Evolutionary conservation across 2,797 vertebrate genomes (phyloP), one percentile per base, ranked within the genome.

Genomic region (Buphagus erythrorhynchus): DNA sequence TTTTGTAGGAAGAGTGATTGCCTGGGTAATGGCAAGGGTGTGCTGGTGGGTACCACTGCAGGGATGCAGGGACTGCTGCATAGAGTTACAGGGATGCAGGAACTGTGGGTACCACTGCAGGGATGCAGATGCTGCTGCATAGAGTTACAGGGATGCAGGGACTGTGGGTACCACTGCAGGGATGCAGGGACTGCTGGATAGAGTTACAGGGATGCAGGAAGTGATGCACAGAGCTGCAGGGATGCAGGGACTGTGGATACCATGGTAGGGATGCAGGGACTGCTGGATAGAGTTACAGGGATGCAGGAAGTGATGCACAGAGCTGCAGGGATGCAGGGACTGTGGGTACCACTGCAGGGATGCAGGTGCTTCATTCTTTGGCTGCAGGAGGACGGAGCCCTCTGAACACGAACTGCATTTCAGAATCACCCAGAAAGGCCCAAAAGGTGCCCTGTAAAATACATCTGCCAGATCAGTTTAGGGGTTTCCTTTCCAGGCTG

Each of bases 401-500:
- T 87, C 29, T 0, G 0, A 52, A 10, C 26, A 28, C 0, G 0
- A 51, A 15, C 49, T 45, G 51, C 40, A 3, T 33, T 46, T 40
- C 38, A 43, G 69, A 12, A 29, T 48, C 20, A 18, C 42, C 55
- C 73, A 17, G 15, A 33, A 91, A 79, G 11, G 63, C 18, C 43
- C 54, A 29, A 33, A 84, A 42, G 3, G 17, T 24, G 20, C 16
- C 38, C 49, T 15, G 62, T 15, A 78, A 84, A 88, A 6, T 22
- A 31, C 22, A 42, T 22, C 73, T 58, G 10, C 40, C 31, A 12
- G 28, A 26, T 76, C 58, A 38, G n/a, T 77, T 88, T 57, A 20
- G 71, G 62, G 54, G 13, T 28, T 69, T 89, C 54, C 45, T 75
- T 42, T 72, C 63, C 79, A 67, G 51, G 24, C 79, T 0, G 2